phyloP scores from a whole-genome alignment of 2,797 vertebrate genomes.

The Peromyscus aztecus region DNA sequence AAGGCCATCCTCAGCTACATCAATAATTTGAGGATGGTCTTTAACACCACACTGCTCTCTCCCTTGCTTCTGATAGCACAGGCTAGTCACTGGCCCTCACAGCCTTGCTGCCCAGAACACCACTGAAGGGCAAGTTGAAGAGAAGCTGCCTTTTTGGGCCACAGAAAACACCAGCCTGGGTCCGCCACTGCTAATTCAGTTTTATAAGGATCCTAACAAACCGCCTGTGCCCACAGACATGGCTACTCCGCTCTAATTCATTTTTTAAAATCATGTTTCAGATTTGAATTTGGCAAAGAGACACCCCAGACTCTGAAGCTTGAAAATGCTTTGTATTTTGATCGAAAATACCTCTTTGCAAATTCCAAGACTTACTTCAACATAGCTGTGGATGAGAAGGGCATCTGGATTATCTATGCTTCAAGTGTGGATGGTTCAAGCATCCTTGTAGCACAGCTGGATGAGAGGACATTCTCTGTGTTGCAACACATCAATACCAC shows the following conservation, averaged over 20 bases:
- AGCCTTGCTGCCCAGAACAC: not conserved
- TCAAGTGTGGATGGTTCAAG: constrained; percentile 91
- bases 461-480: constrained; percentile 93
- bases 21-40: not conserved
- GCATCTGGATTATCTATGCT: constrained; percentile 96
- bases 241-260: not conserved
- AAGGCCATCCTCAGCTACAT: not conserved
- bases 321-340: constrained; percentile 92
- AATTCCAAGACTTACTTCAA: constrained; percentile 99
- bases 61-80: not conserved
- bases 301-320: constrained; percentile 89
- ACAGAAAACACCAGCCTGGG: not conserved
- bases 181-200: not conserved
- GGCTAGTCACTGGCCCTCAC: not conserved
- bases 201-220: not conserved
- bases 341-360: constrained; percentile 94
- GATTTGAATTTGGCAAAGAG: constrained; percentile 91
- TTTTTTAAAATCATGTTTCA: constrained; percentile 82
- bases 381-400: constrained; percentile 94
- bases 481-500: constrained; percentile 92
- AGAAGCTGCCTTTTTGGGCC: not conserved
- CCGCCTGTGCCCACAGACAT: not conserved
- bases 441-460: constrained; percentile 93
- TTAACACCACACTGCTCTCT: accelerated
- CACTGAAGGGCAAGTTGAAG: not conserved